Evolutionary conservation across 2,888 invertebrate species (phyloP).

Genomic region (Ennomos erosarius): DNA sequence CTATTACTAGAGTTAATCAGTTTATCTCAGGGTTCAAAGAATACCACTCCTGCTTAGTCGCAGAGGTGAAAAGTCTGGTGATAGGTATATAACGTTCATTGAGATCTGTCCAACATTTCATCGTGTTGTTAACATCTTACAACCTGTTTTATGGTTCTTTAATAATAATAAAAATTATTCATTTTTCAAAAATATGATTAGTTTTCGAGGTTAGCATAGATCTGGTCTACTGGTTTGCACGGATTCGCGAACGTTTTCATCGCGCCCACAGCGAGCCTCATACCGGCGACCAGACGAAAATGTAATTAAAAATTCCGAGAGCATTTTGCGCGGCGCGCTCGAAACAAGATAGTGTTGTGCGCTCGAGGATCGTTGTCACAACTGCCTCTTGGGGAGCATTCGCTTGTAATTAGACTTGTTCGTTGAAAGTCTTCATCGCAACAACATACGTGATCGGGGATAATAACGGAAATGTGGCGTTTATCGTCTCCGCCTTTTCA

Average conservation of each 20-base stretch:
- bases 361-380: constrained; percentile 76
- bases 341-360: constrained; percentile 83
- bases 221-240: constrained; percentile 15
- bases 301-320: constrained; percentile 85
- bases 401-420: constrained; percentile 81
- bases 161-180: no score
- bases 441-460: constrained; percentile 61
- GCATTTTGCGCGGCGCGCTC: constrained; percentile 79
- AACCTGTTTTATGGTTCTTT: no score
- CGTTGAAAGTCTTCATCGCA: constrained; percentile 70
- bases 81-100: no score
- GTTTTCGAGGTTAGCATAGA: constrained; percentile 21
- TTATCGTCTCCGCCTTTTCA: constrained; percentile 35
- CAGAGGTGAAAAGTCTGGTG: neutral
- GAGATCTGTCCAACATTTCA: no score
- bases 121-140: no score
- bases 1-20: constrained; percentile 3
- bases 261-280: constrained; percentile 73
- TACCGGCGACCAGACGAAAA: constrained; percentile 82
- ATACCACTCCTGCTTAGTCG: neutral
- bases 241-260: constrained; percentile 42
- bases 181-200: no score
- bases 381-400: constrained; percentile 80
- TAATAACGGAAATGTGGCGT: constrained; percentile 55
- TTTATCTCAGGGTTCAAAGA: neutral